Evolutionary conservation across 2,113 vertebrate species (phyloP).

Genomic region (Pseudorasbora parva): DNA sequence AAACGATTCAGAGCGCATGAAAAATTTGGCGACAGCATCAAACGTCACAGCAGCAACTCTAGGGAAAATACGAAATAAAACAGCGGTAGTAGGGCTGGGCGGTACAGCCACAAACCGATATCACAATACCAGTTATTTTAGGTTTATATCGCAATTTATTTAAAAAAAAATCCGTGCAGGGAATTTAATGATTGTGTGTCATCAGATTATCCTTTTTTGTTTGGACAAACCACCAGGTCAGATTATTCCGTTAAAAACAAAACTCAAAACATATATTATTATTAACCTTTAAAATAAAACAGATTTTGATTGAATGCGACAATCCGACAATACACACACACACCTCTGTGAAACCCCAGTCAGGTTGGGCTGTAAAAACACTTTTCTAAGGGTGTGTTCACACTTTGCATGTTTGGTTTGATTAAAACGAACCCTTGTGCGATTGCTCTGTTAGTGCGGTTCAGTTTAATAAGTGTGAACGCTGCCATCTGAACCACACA

Average conservation of each 20-base stretch:
- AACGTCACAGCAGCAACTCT: background rate
- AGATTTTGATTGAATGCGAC: background rate
- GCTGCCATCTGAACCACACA: no score
- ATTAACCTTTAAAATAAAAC: no score
- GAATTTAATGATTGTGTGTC: background rate
- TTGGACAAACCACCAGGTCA: background rate
- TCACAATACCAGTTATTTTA: background rate
- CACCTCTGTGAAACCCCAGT: no score
- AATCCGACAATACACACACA: no score
- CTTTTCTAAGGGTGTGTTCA: no score
- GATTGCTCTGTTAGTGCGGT: no score
- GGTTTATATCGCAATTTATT: background rate
- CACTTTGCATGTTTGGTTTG: no score
- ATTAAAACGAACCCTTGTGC: no score
- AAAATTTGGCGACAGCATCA: background rate
- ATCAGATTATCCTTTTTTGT: no score
- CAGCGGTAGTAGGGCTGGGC: background rate
- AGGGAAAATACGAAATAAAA: background rate
- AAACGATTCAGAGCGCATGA: conserved; percentile 3
- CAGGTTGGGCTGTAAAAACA: no score
- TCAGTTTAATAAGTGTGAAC: no score
- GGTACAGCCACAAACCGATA: background rate
- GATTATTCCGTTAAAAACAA: background rate
- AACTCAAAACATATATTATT: background rate
- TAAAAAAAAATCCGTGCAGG: background rate